Evolutionary conservation across 2,113 vertebrate species (phyloP).

Genomic region (Tinamus guttatus): DNA sequence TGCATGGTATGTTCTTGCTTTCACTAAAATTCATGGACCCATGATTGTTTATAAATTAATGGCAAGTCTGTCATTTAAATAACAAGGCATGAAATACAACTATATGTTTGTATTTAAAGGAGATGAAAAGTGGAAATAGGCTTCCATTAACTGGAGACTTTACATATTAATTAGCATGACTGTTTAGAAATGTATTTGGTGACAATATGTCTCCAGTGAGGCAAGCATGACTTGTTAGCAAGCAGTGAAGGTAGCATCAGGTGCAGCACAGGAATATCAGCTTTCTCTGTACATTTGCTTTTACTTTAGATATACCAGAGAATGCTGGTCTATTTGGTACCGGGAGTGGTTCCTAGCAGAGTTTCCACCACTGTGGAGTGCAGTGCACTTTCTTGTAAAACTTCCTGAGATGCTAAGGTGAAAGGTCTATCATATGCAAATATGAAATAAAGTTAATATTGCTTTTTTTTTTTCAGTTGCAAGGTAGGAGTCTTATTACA

Average conservation of each 20-base stretch:
- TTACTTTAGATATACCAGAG: background rate
- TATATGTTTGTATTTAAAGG: background rate
- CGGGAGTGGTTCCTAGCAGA: background rate
- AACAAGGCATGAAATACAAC: background rate
- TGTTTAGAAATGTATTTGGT: background rate
- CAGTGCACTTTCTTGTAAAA: background rate
- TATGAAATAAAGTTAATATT: background rate
- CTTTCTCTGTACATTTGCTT: fast-evolving
- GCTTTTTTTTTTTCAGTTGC: background rate
- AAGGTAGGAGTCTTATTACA: background rate
- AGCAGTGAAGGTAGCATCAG: background rate
- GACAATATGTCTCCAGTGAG: background rate
- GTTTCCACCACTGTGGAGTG: background rate
- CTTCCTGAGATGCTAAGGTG: background rate
- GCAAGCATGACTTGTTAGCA: background rate
- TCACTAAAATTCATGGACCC: background rate
- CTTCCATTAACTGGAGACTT: background rate
- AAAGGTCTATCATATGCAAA: background rate
- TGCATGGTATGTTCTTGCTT: background rate
- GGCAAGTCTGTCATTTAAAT: background rate
- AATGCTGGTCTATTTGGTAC: background rate
- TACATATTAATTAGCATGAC: background rate
- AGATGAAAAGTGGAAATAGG: background rate
- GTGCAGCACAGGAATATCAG: background rate
- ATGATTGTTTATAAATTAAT: background rate